Evolutionary conservation across 2,888 invertebrate genomes (phyloP), one percentile per base, ranked within the genome.

Genomic region (Hyposoter dolosus): DNA sequence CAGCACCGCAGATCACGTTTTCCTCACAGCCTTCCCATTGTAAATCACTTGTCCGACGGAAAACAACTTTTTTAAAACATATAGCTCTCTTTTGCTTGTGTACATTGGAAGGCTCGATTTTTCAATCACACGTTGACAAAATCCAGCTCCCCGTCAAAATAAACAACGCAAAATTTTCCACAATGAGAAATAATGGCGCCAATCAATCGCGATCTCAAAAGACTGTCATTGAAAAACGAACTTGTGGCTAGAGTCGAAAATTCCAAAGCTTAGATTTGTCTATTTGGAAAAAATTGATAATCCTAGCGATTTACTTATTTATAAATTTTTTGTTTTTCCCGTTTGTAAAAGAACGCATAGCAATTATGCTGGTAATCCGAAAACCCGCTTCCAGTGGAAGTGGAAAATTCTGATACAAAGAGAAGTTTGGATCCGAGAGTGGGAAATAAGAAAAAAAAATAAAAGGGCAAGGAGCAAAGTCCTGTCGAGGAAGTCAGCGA

Each of bases 1-100:
- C 65, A 65, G 80, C 82, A 69, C 82, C 82, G 79, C 84, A 66
- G 87, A 87, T 88, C 89, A 89, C 89, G 87, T 88, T 87, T 78
- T 82, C 60, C 74, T 84, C 80, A 78, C 89, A 87, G 85, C 85
- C 85, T 86, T 71, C 74, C 47, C 84, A 72, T 84, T 82, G 78
- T 89, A 87, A 88, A 89, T 89, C 88, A 89, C 82, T 85, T 74
- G 69, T 56, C 79, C 80, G 74, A 82, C 79, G 79, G 77, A 56
- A 53, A 74, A 71, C 77, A 53, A 66, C 81, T 81, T 77, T 60
- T 81, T 77, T 60, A n/a, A 69, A 74, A 76, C 43, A 12, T 35
- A 63, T 71, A 71, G 19, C 74, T 66, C 71, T 32, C 56, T 12
- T n/a, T n/a, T 56, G 71, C 60, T 68, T 72, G 66, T 82, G 77